Percentiles rank a stretch among this genome's conserved stretches.
Evolutionary conservation across 1,140 invertebrate genomes (phyloP).

Genomic region (Armadillidium nasatum): DNA sequence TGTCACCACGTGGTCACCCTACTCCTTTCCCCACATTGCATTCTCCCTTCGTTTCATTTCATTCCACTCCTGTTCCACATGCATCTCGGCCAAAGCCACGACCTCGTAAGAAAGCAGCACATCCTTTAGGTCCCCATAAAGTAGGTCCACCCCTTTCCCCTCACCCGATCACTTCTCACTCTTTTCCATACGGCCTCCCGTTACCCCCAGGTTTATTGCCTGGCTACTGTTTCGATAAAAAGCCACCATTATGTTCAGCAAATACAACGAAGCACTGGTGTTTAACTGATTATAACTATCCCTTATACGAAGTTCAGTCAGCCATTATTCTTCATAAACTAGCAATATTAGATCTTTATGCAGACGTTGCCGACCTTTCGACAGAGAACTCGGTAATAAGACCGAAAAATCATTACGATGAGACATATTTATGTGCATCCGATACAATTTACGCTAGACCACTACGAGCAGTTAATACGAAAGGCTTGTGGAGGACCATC

Average conservation of each 20-base stretch:
- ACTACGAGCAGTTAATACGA: constrained; percentile 45
- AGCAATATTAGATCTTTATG: constrained; percentile 42
- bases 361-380: constrained; percentile 43
- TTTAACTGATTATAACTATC: constrained; percentile 38
- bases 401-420: constrained; percentile 39
- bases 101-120: too few species aligned
- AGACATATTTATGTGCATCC: constrained; percentile 45
- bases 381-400: constrained; percentile 45
- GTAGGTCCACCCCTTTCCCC: too few species aligned
- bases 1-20: too few species aligned
- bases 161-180: too few species aligned
- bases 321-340: constrained; percentile 42
- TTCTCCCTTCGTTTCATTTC: too few species aligned
- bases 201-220: too few species aligned
- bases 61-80: too few species aligned
- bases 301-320: constrained; percentile 33
- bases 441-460: constrained; percentile 44
- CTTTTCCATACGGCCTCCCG: too few species aligned
- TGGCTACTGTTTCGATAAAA: too few species aligned
- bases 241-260: constrained; percentile 14
- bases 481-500: constrained; percentile 47
- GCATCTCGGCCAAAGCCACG: too few species aligned
- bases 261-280: constrained; percentile 41
- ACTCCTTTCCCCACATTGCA: too few species aligned
- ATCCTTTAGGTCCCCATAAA: too few species aligned